Base-by-base conservation (phyloP, 2,888 invertebrate genomes). In the Dorcus parallelipipedus region DNA sequence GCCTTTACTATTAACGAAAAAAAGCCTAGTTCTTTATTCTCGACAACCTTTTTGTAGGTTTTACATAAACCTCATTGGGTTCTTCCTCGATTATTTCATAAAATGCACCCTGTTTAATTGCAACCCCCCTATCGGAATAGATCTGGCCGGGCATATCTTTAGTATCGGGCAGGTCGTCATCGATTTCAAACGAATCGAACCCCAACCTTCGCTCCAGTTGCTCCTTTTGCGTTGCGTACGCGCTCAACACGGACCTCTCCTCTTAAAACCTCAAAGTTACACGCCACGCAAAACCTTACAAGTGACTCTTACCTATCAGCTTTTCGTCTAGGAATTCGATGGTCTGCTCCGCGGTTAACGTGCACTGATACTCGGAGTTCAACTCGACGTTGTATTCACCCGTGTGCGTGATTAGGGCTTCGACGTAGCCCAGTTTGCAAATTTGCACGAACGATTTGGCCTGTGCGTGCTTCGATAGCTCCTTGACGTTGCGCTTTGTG, bases 81-180 rank as follows among this genome's bases (percentile, higher is more conserved):
- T 59, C 59, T 5, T 55, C 42, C 56, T 59, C 59, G 38, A 55
- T 49, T 14, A 59, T 49, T 56, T 59, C 59, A 49, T 54, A 59
- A 39, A 56, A 56, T 9, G 23, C 42, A 7, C 59, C 59, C 43
- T 56, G 55, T 49, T 59, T 59, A 42, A 59, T 49, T 5, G 59
- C 59, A 9, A 59, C 53, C 10, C 59, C 59, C 33, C 49, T 52
- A 10, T 59, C 59, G 3, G 49, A 43, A 38, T 52, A 17, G 49
- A 59, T 59, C 49, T 56, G 52, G 3, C 53, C 56, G 7, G 59
- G 59, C 52, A 59, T 55, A 10, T 49, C 50, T 26, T 48, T 10
- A 10, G 40, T 42, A 49, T 59, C 59, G 9, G 59, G 52, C 14
- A 56, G 17, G 52, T 58, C 54, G 52, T 49, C 43, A 52, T 49